Conservation (phyloP, 1,140 invertebrate genomes). For the Ylistrum balloti region DNA sequence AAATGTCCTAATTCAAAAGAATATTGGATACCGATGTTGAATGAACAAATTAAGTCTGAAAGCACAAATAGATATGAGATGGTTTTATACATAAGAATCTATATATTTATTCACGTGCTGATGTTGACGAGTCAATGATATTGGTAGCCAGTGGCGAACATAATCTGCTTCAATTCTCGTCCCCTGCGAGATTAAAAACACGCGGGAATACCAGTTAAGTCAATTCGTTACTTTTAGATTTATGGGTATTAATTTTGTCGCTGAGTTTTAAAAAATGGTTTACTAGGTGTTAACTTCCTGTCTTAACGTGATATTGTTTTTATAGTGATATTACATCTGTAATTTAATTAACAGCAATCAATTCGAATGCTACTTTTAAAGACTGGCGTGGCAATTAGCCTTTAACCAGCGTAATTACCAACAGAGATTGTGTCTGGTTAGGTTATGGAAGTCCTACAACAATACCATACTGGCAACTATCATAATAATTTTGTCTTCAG, state of each 20-base stretch:
- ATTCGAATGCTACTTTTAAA: neutral
- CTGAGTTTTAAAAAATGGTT: neutral
- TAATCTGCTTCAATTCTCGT: neutral
- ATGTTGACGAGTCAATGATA: neutral
- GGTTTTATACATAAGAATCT: neutral
- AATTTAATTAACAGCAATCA: neutral
- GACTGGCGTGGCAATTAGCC: neutral
- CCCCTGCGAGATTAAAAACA: neutral
- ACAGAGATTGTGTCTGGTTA: too few species aligned
- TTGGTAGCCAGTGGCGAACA: neutral
- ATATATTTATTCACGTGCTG: neutral
- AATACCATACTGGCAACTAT: too few species aligned
- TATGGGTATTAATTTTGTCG: too few species aligned
- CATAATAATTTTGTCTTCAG: too few species aligned
- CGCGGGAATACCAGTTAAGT: too few species aligned
- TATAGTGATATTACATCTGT: neutral
- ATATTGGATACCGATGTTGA: neutral
- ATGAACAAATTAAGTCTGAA: neutral
- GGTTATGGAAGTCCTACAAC: too few species aligned
- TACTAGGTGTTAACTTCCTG: neutral
- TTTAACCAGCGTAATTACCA: neutral
- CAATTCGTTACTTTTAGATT: too few species aligned
- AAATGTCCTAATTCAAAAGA: slow-evolving; percentile 8
- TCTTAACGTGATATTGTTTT: neutral
- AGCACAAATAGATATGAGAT: neutral